Evolutionary conservation across 1,140 invertebrate species (phyloP), one percentile per base, ranked within the genome.

Genomic region (Drosophila truncata): DNA sequence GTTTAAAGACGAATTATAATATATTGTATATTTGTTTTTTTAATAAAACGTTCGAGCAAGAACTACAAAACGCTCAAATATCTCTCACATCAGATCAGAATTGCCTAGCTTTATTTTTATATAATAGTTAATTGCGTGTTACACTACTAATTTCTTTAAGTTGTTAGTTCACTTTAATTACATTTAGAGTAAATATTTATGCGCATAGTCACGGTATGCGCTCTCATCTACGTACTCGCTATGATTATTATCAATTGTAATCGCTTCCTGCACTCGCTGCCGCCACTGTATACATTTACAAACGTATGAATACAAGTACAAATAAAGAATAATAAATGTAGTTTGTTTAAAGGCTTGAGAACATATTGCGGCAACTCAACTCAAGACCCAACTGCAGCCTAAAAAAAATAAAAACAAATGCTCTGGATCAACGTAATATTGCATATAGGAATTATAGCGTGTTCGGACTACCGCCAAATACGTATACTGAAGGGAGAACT

Each of bases 81-180:
- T 55, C 52, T 25, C 71, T 87, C 77, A 81, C 78, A 78, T 78
- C 46, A 65, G 54, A 79, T 85, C 63, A 62, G 66, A 88, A 84
- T 88, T 84, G 65, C 84, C 84, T 88, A 88, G 71, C 67, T 90
- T 82, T 91, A 90, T 55, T 90, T 50, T 90, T 62, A 80, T 83
- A 65, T 79, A 79, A 82, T 84, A 84, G 70, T 84, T 84, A 88
- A 84, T 90, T 80, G 80, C 44, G 64, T 82, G 81, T 85, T 90
- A 90, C 50, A 82, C 85, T 90, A 90, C 86, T 85, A 90, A 90
- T 85, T 90, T 90, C 82, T 71, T 85, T 80, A 67, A 67, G 67
- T 73, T 85, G 66, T 70, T 87, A 72, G 41, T 82, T 87, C 60
- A 49, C 67, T 70, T 83, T 83, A 87, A 82, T 88, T 88, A 90